These are phyloP conservation scores for Squalus acanthias DNA, from an alignment of 2,797 vertebrate species.

Conservation along the genomic window DNA sequence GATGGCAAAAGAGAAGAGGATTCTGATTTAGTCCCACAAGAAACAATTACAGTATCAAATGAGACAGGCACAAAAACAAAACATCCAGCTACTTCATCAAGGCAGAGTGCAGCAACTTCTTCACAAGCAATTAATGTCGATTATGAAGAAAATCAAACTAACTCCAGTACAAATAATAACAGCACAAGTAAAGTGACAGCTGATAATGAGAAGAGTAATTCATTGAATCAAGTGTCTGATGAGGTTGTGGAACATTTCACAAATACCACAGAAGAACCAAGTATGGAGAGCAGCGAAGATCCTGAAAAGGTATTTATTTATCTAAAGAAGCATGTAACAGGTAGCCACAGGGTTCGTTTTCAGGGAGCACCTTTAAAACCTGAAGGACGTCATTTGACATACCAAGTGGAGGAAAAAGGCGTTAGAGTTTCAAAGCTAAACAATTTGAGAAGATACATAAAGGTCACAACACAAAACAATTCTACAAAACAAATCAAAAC, in stretches of 20 bases:
- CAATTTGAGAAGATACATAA: constrained; percentile 58
- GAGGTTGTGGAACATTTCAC: neutral
- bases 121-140: neutral
- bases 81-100: neutral
- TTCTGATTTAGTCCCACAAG: neutral
- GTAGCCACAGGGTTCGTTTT: constrained; percentile 49
- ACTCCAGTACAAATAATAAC: neutral
- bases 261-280: constrained; percentile 31
- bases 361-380: constrained; percentile 54
- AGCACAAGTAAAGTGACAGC: neutral
- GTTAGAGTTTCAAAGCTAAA: constrained; percentile 52
- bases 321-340: constrained; percentile 51
- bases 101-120: neutral
- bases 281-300: constrained; percentile 43
- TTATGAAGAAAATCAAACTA: neutral
- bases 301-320: constrained; percentile 61
- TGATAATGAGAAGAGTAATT: neutral
- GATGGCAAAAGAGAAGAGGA: neutral
- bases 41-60: neutral
- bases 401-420: constrained; percentile 52
- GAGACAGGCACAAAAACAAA: neutral
- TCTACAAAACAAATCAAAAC: constrained; percentile 43
- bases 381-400: constrained; percentile 58
- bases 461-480: constrained; percentile 30
- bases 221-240: neutral